phyloP scores from a whole-genome alignment of 1,140 invertebrate species.

The Pachypeltis micranthus region DNA sequence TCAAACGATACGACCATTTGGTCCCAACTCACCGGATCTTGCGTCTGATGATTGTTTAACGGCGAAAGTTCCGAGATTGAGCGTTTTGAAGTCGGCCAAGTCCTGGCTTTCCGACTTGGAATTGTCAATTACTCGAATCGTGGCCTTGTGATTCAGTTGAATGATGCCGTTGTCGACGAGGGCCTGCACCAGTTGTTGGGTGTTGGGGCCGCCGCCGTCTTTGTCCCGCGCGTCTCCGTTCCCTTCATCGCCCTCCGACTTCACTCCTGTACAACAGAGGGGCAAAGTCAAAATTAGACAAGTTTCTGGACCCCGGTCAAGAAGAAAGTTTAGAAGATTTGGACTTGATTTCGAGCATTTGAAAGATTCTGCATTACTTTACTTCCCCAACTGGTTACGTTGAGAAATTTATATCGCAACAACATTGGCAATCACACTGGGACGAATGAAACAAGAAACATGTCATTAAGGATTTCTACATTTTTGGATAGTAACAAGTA shows the following conservation, averaged over 20 bases:
- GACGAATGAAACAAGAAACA: too few species aligned
- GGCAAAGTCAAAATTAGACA: background rate
- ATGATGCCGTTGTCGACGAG: constrained; percentile 25
- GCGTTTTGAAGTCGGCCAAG: constrained; percentile 21
- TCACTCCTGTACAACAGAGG: constrained; percentile 19
- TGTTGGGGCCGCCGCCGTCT: constrained; percentile 10
- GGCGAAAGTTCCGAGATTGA: constrained; percentile 22
- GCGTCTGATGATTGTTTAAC: constrained; percentile 20
- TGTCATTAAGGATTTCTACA: too few species aligned
- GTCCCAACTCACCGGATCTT: constrained; percentile 13
- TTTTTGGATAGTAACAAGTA: too few species aligned
- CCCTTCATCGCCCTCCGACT: constrained; percentile 15
- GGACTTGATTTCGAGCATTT: too few species aligned
- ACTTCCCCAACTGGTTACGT: too few species aligned
- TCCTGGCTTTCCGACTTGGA: constrained; percentile 15
- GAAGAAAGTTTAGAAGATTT: background rate
- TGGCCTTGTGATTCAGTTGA: constrained; percentile 24
- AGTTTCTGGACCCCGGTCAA: background rate
- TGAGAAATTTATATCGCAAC: too few species aligned
- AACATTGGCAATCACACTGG: too few species aligned
- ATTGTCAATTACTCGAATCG: constrained; percentile 23
- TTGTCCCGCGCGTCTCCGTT: background rate
- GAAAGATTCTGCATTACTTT: too few species aligned
- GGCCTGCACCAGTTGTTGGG: constrained; percentile 23
- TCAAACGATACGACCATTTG: background rate